These are phyloP conservation scores for Phalacrocorax brasilianus DNA, from an alignment of 2,113 vertebrate species.

Conservation along the genomic window DNA sequence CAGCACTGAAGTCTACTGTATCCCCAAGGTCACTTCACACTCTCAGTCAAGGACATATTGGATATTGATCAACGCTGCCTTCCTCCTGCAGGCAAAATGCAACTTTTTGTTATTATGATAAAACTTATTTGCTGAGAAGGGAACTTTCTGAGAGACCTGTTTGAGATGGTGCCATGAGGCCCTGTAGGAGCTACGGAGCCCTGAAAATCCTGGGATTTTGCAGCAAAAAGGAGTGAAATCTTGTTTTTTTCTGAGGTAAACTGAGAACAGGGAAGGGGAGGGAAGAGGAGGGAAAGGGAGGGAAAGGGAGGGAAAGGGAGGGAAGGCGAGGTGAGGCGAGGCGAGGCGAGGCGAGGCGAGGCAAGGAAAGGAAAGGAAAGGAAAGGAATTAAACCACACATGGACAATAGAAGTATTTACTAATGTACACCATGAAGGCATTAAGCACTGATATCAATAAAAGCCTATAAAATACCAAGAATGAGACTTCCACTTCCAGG, in stretches of 20 bases:
- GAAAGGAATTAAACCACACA: neutral
- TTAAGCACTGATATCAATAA: neutral
- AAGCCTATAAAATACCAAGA: neutral
- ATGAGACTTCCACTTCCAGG: neutral
- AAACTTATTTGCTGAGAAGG: neutral
- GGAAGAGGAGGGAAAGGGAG: no score
- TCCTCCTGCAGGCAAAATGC: neutral
- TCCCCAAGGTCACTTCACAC: neutral
- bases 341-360: no score
- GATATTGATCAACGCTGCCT: neutral
- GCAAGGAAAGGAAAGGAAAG: neutral
- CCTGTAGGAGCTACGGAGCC: neutral
- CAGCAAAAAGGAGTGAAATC: neutral
- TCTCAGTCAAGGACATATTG: neutral
- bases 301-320: no score
- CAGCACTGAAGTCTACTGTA: neutral
- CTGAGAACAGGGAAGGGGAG: fast-evolving
- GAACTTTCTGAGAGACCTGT: neutral
- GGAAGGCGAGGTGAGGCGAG: neutral
- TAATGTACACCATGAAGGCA: neutral
- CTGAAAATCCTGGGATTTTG: neutral
- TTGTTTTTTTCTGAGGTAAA: neutral
- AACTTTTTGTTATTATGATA: neutral
- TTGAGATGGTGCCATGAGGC: neutral
- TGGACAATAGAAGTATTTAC: neutral